Base-by-base conservation (phyloP, 2,888 invertebrate species). In the Lissonota sp. region DNA sequence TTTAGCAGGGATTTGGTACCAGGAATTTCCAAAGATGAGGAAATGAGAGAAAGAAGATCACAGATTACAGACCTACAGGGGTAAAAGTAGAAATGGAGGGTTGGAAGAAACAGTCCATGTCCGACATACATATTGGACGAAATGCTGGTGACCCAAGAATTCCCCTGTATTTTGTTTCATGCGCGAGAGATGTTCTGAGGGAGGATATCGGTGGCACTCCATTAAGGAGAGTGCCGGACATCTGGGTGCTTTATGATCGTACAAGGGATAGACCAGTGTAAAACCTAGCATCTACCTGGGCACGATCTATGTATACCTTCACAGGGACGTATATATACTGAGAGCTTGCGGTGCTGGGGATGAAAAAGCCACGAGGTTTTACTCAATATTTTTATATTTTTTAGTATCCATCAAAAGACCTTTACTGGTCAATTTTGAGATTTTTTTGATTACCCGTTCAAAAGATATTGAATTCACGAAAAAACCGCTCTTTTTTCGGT, bases 211-310 rank as follows among this genome's bases (percentile, higher is more conserved):
- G 86, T 89, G 84, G 88, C 89, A 87, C 86, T 87, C 90, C 87
- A 91, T 91, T 90, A 91, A 88, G 88, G 90, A 90, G 87, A 91
- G 90, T 91, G 88, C 90, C 83, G 87, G 88, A 87, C 89, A 87
- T 89, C 86, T 85, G 86, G 83, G 84, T 85, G 82, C 83, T 84
- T 84, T 83, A 85, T 84, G 79, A 71, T 66, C 26, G 67, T 42
- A 14, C 63, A 63, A 57, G 60, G 42, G 37, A 67, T 26, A 75
- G 75, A 51, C 14, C n/a, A 39, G 44, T 16, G 62, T 46, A 60
- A 66, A 72, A 72, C 51, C 37, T 63, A 64, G 70, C 75, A 84
- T 84, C 81, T 84, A 80, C 63, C 74, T 71, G 55, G 73, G 64
- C 60, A 66, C 75, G 51, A n/a, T 74, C 64, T 40, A 74, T 51